phyloP scores from a whole-genome alignment of 2,113 vertebrate species.

The Brevimyrus niger region DNA sequence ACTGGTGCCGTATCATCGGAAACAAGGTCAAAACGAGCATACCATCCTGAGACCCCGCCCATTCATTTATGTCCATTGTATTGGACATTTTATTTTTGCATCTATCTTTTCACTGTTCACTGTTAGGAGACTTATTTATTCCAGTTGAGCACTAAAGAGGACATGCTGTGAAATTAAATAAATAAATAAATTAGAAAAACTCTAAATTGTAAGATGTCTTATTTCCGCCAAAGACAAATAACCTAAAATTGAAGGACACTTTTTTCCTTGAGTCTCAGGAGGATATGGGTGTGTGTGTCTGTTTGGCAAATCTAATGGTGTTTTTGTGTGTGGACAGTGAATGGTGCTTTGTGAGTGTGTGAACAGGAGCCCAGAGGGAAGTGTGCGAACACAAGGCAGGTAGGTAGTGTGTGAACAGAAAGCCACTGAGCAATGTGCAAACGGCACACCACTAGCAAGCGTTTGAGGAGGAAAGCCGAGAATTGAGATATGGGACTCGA shows the following conservation, averaged over 20 bases:
- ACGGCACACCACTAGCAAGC: not conserved
- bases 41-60: no score
- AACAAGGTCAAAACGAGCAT: conserved; percentile 98
- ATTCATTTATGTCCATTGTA: no score
- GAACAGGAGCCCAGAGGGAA: not conserved
- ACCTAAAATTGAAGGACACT: no score
- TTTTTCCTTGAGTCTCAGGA: no score
- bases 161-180: no score
- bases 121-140: no score
- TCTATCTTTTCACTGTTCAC: no score
- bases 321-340: not conserved
- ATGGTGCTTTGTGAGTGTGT: not conserved
- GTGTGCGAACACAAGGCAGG: not conserved
- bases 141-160: no score
- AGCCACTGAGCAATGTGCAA: not conserved
- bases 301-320: not conserved
- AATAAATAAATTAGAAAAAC: no score
- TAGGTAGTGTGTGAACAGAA: not conserved
- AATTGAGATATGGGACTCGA: not conserved
- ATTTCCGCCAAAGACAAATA: no score
- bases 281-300: conserved; percentile 25
- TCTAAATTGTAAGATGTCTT: no score
- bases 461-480: not conserved
- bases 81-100: no score
- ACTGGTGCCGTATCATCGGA: conserved; percentile 96